Evolutionary conservation across 1,140 invertebrate genomes (phyloP), one percentile per base, ranked within the genome.

Genomic region (Drosophila persimilis): DNA sequence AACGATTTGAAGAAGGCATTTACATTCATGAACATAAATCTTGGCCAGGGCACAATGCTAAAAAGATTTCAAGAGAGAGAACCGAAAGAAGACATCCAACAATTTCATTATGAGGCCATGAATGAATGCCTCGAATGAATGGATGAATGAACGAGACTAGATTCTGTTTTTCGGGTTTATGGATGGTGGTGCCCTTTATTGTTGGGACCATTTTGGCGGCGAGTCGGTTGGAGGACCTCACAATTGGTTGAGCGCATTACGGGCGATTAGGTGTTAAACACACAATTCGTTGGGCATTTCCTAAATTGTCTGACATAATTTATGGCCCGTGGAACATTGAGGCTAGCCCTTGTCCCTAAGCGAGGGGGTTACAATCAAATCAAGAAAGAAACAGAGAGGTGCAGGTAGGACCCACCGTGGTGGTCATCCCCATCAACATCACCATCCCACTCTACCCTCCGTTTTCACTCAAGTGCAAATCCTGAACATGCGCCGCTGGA

Each of bases 21-120:
- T 83, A 86, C 83, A 86, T 86, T 86, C 83, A 86, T 77, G 63
- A 54, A 86, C 83, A 86, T 86, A 86, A 86, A 86, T 86, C 83
- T 86, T 63, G 15, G 35, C 17, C 17, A 7, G 41, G 22, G 55
- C 57, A 80, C 73, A 80, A 80, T 73, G 59, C 66, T 52, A 31
- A 48, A 71, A 74, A 63, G 43, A 56, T 26, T 45, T 41, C 39
- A 31, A 59, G 59, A 54, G 51, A 43, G 50, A 43, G 54, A 64
- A 65, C 41, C 57, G 50, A 66, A 77, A 66, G 62, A 53, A 60
- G 83, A 86, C 63, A 88, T 63, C 59, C 55, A 81, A 86, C 75
- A 76, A 81, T 86, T 86, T 88, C 81, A 88, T 88, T 85, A 85
- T 88, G 77, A 76, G 57, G 43, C 61, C 53, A 71, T 84, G 78